These are phyloP conservation scores for Pseudomugil gertrudae DNA, from an alignment of 2,797 vertebrate genomes.

Conservation along the genomic window DNA sequence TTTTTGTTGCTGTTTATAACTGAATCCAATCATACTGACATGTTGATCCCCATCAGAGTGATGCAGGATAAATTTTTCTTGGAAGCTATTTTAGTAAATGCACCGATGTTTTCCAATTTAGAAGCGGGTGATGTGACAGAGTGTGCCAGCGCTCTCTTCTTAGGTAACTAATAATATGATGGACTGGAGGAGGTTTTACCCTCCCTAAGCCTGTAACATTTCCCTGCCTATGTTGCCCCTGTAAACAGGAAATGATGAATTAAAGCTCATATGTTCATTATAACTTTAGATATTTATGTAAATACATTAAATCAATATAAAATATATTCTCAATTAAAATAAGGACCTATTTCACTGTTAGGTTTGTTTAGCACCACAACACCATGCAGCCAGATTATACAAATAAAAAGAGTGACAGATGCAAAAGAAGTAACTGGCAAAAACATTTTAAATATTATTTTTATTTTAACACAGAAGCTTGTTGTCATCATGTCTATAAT, in stretches of 20 bases:
- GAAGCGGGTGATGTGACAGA: not conserved
- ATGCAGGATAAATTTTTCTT: conserved; percentile 6
- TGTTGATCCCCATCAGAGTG: not conserved
- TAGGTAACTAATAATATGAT: conserved; percentile 4
- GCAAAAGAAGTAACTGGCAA: not conserved
- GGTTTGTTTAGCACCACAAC: no score
- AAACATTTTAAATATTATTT: no score
- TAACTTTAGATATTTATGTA: not conserved
- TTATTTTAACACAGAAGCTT: conserved; percentile 35
- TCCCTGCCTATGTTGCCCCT: not conserved
- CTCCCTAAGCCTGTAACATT: not conserved
- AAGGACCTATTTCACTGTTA: not conserved
- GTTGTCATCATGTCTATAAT: conserved; percentile 54
- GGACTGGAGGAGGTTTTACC: not conserved
- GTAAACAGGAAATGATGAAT: not conserved
- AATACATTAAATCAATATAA: not conserved
- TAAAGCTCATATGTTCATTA: not conserved
- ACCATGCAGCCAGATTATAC: conserved; percentile 5
- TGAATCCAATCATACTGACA: not conserved
- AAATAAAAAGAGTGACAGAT: conserved; percentile 20
- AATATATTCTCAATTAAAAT: not conserved
- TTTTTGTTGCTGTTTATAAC: not conserved
- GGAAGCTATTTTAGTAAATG: conserved; percentile 13
- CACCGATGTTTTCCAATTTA: conserved; percentile 8
- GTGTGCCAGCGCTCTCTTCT: not conserved